Conservation (phyloP, 2,888 invertebrate genomes). For the Agrochola lota region DNA sequence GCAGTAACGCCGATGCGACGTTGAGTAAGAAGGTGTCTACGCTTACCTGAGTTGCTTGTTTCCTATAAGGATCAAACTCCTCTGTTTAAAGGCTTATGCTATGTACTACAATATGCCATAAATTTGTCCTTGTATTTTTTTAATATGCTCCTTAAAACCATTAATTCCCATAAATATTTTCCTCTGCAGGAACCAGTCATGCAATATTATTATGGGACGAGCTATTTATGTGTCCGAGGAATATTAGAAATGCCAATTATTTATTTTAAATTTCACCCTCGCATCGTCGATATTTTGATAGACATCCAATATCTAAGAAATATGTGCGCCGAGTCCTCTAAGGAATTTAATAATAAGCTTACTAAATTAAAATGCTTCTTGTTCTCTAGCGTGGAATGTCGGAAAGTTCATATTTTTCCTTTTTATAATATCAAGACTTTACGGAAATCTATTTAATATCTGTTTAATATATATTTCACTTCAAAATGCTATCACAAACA, state of each 20-base stretch:
- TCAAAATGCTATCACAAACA: too few species aligned
- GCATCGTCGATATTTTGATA: conserved; percentile 57
- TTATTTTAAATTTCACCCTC: conserved; percentile 61
- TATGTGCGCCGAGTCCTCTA: conserved; percentile 67
- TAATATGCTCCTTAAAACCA: neutral
- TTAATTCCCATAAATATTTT: too few species aligned
- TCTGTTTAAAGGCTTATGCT: neutral
- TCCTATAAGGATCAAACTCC: neutral
- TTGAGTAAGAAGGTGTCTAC: too few species aligned
- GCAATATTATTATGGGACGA: neutral
- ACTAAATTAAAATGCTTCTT: conserved; percentile 76
- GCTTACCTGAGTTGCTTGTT: neutral
- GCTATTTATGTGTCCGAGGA: neutral
- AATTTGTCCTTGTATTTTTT: neutral
- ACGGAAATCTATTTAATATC: conserved; percentile 6
- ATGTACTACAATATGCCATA: neutral
- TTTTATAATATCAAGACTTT: conserved; percentile 27
- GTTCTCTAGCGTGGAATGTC: conserved; percentile 59
- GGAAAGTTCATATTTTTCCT: conserved; percentile 50
- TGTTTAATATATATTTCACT: neutral
- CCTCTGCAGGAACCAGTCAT: neutral
- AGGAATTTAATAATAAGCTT: conserved; percentile 80
- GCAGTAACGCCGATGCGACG: too few species aligned
- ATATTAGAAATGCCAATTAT: conserved; percentile 64
- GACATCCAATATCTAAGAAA: conserved; percentile 70